These are phyloP conservation scores for Trileptium ribeirensis DNA, from an alignment of 2,888 invertebrate species.

Conservation along the genomic window DNA sequence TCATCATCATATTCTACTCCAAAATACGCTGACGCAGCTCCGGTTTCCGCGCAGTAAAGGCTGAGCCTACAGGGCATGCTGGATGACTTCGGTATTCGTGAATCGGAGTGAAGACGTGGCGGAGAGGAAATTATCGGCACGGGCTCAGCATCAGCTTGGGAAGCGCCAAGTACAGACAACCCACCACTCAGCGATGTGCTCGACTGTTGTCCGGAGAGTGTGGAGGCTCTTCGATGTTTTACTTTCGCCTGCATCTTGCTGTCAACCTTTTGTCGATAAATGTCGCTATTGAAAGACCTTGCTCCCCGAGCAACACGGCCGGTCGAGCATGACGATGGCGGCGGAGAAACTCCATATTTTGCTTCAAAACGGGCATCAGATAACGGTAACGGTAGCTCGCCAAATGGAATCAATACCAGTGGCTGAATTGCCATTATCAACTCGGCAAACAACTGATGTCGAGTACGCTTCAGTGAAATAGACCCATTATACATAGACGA, in stretches of 20 bases:
- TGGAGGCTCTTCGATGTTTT: too few relatives aligned
- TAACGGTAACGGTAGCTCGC: constrained; percentile 48
- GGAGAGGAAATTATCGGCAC: neutral
- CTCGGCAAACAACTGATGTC: constrained; percentile 63
- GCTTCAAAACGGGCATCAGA: neutral
- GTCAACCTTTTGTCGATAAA: too few relatives aligned
- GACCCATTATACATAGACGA: constrained; percentile 39
- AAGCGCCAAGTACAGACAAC: neutral
- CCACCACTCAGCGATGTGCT: neutral
- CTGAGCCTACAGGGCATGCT: neutral
- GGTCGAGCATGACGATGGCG: neutral
- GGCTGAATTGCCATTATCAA: constrained; percentile 71
- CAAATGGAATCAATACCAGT: constrained; percentile 69
- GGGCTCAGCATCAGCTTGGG: neutral
- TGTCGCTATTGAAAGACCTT: neutral
- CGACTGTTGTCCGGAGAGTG: neutral
- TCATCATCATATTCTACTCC: too few relatives aligned
- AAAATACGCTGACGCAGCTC: too few relatives aligned
- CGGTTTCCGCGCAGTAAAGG: too few relatives aligned
- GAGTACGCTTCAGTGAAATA: constrained; percentile 28
- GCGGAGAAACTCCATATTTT: neutral
- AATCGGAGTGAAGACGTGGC: neutral
- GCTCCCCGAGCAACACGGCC: neutral
- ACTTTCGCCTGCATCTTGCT: neutral
- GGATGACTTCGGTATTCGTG: neutral